A percentile compares a stretch with the other conserved stretches of the same genome.
Conservation (phyloP, 2,888 invertebrate genomes). For the Parnassius apollo region DNA sequence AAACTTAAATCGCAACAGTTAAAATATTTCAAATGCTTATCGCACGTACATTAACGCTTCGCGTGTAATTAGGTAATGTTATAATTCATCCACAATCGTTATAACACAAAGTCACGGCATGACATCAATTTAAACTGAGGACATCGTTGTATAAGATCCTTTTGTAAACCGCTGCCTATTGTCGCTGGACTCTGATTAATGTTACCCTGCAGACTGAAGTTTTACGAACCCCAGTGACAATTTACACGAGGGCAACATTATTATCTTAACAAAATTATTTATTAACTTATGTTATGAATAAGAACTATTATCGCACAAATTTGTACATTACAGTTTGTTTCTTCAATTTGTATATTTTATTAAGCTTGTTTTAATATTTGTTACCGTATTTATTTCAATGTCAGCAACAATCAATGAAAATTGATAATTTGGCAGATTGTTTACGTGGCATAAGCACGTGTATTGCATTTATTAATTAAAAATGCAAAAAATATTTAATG, state of each 20-base stretch:
- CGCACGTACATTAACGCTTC: not conserved
- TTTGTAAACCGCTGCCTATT: constrained; percentile 57
- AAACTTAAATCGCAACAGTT: not conserved
- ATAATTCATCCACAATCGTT: constrained; percentile 11
- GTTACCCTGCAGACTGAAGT: constrained; percentile 27
- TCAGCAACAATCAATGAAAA: too few species aligned
- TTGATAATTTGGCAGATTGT: too few species aligned
- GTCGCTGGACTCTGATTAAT: constrained; percentile 64
- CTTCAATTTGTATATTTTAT: too few species aligned
- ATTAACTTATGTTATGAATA: not conserved
- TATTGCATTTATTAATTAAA: not conserved
- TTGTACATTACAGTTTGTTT: too few species aligned
- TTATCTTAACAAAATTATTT: constrained; percentile 22
- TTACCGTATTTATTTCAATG: too few species aligned
- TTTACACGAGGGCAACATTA: constrained; percentile 29
- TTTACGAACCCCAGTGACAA: not conserved
- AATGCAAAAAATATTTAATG: constrained; percentile 15
- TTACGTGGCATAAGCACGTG: too few species aligned
- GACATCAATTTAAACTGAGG: constrained; percentile 24
- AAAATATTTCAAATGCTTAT: not conserved
- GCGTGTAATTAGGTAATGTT: constrained; percentile 11
- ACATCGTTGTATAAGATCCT: constrained; percentile 35
- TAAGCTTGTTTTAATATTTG: too few species aligned
- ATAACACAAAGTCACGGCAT: constrained; percentile 17
- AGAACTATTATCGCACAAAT: too few species aligned